Evolutionary conservation across 2,113 vertebrate species (phyloP), one percentile per base, ranked within the genome.

Genomic region (Chaenocephalus aceratus): DNA sequence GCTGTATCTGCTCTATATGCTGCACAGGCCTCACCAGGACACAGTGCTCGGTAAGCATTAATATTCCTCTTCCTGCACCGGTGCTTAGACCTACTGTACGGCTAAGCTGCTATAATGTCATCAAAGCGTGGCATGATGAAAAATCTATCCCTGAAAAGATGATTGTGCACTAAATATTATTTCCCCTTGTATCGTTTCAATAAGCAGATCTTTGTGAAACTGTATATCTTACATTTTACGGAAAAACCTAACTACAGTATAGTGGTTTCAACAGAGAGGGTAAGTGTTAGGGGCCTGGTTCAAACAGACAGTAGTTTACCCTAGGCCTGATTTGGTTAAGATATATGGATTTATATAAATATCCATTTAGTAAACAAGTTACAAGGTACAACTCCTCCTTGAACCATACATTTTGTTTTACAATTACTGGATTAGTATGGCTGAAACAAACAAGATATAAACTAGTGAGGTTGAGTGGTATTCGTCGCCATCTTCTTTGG

Each of bases 1-100:
- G 79, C 74, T 41, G 46, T 79, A 79, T 88, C 75, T 84, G 58
- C 82, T 88, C 81, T 72, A 63, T 67, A 76, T 86, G 88, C 80
- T 53, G 57, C 60, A 59, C 73, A 60, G 69, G 56, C 64, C 71
- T 84, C 12, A 52, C 48, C 51, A 86, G 84, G 88, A 84, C 72
- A 77, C 70, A 79, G 57, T 16, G 64, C 79, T 60, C 56, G 59
- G 46, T 49, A 52, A 85, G 72, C 72, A 79, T 83, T 80, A 84
- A 77, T 75, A 87, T 79, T 87, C 77, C 46, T 61, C 36, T 85
- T 82, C 79, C 83, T 77, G 90, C 77, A 66, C 66, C 59, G 44
- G 18, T 46, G 61, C 72, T 82, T 48, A 65, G 62, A 79, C 75
- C 44, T 30, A 45, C 51, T 48, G 66, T 54, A 26, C n/a, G 30